These are phyloP conservation scores for Arctia plantaginis DNA, from an alignment of 2,888 invertebrate genomes.

Conservation along the genomic window DNA sequence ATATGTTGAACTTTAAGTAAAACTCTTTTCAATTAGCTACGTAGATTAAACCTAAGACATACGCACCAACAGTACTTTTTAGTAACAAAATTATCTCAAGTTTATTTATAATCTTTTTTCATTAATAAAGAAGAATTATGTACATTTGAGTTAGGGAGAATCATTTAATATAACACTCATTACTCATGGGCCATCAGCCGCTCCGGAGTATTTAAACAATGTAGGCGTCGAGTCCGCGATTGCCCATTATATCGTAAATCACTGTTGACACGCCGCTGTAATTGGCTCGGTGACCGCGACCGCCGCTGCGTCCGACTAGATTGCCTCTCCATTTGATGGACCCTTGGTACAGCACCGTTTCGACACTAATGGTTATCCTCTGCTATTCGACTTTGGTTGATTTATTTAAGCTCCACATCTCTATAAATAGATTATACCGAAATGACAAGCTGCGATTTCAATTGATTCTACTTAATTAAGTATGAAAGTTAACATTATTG, in stretches of 20 bases:
- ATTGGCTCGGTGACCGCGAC: slow-evolving; percentile 68
- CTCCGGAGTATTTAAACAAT: slow-evolving; percentile 76
- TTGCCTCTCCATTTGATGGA: slow-evolving; percentile 69
- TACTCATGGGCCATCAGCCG: slow-evolving; percentile 45
- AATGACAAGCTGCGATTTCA: background rate
- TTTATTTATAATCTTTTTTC: background rate
- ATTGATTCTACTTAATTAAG: background rate
- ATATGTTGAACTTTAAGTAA: background rate
- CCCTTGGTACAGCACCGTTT: slow-evolving; percentile 66
- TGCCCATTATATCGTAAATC: slow-evolving; percentile 83
- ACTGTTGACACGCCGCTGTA: slow-evolving; percentile 79
- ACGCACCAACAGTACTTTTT: background rate
- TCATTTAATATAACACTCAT: slow-evolving; percentile 46
- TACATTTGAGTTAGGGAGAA: slow-evolving; percentile 27
- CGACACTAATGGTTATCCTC: slow-evolving; percentile 55
- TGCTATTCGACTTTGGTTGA: slow-evolving; percentile 37
- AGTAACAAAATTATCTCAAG: too few relatives aligned
- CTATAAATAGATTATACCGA: background rate
- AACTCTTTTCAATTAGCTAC: background rate
- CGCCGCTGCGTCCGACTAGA: slow-evolving; percentile 57
- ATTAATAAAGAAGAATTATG: background rate
- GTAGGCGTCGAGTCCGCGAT: slow-evolving; percentile 71
- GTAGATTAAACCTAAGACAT: background rate
- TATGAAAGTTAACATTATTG: background rate
- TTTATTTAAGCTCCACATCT: slow-evolving; percentile 35